Base-by-base conservation (phyloP, 2,797 vertebrate genomes). In the Sphaeramia orbicularis region DNA sequence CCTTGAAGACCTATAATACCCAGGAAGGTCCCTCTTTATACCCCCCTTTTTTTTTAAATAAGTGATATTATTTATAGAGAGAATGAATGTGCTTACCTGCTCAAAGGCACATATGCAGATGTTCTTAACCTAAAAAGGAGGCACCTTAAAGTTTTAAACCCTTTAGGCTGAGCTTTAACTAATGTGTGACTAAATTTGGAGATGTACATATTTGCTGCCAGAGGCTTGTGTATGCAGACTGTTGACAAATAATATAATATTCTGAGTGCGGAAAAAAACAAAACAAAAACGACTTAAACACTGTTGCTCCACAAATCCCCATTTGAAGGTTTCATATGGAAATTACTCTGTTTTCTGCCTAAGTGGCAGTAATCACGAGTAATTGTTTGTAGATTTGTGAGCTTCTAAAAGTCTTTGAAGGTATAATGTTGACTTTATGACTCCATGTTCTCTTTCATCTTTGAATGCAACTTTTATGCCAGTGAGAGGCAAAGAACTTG, bases 151-250 rank as follows among this genome's bases (percentile, higher is more conserved):
- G 78, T 85, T 78, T 80, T 48, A 67, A 43, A 19, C 52, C 67
- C 89, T 80, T 63, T 59, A 40, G 83, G 83, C 84, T 71, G 36
- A 84, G 78, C 77, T 89, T 88, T 85, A 72, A 80, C 81, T 74
- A 66, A 83, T 19, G 68, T 86, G 73, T 78, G 80, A 79, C 88
- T 91, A 89, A 92, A 87, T 79, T 47, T 50, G 54, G 78, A 85
- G 76, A 81, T 85, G 70, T 57, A 21, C 45, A 63, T 71, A 40
- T 64, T 63, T 37, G 12, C 61, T 75, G 79, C 85, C 76, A 74
- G 54, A 56, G 74, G 86, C 78, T 83, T 74, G 61, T 64, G 48
- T 68, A 63, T 69, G 37, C 64, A 45, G 56, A 53, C 50, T 77
- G 56, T 80, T 83, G 79, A 81, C 80, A 84, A 73, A 76, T 36